Conservation (phyloP, 2,797 vertebrate genomes). For the Borostomias antarcticus region DNA sequence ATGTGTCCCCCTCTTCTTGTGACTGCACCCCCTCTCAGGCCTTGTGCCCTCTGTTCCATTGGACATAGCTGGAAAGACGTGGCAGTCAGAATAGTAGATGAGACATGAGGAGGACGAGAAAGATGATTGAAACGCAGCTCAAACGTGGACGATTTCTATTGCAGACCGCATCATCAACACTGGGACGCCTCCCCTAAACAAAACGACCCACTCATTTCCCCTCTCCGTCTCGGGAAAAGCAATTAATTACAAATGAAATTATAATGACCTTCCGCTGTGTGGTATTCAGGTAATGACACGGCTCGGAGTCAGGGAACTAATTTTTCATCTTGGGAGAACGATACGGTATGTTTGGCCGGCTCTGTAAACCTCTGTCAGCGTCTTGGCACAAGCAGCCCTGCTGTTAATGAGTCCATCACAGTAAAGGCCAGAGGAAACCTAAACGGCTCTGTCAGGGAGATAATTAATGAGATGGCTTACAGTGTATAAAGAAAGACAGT, state of each 20-base stretch:
- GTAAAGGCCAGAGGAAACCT: slow-evolving; percentile 45
- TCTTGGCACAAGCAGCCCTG: slow-evolving; percentile 54
- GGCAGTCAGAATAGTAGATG: too few species aligned
- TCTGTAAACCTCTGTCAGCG: slow-evolving; percentile 43
- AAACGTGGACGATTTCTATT: neutral
- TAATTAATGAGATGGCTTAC: slow-evolving; percentile 46
- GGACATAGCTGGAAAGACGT: too few species aligned
- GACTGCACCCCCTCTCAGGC: too few species aligned
- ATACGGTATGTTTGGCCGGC: slow-evolving; percentile 39
- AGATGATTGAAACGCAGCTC: neutral
- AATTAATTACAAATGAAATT: slow-evolving; percentile 33
- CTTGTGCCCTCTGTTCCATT: too few species aligned
- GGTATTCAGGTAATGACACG: too few species aligned
- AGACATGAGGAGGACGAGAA: too few species aligned
- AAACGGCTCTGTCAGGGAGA: slow-evolving; percentile 51
- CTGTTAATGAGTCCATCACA: slow-evolving; percentile 43
- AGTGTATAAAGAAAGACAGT: slow-evolving; percentile 53
- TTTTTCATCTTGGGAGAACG: slow-evolving; percentile 49
- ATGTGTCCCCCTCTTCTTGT: too few species aligned
- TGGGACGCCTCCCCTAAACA: slow-evolving; percentile 3
- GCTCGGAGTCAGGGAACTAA: slow-evolving; percentile 50
- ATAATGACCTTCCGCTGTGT: too few species aligned
- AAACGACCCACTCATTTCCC: slow-evolving; percentile 46
- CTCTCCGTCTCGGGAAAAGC: slow-evolving; percentile 32
- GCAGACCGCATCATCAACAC: neutral